A percentile compares a stretch with the other conserved stretches of the same genome.
These are phyloP conservation scores for Yoshiicerus persimilis DNA, from an alignment of 1,140 invertebrate genomes.

Conservation along the genomic window DNA sequence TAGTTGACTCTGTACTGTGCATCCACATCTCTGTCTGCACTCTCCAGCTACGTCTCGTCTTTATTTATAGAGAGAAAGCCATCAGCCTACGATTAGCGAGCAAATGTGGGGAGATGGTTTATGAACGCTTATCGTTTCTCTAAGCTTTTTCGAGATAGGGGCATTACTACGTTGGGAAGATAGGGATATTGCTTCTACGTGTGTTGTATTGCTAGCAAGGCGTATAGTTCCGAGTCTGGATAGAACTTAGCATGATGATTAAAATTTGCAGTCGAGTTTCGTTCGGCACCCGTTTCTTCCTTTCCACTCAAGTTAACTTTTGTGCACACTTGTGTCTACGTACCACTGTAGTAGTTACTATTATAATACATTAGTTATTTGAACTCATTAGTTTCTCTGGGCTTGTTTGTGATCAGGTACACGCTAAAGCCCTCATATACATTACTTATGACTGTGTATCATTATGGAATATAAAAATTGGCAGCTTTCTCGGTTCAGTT, in stretches of 20 bases:
- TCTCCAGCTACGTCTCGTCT: not conserved
- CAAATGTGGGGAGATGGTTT: not conserved
- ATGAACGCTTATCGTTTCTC: not conserved
- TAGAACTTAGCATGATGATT: not conserved
- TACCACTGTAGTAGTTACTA: not conserved
- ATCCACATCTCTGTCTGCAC: not conserved
- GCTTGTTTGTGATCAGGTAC: not conserved
- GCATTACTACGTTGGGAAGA: not conserved
- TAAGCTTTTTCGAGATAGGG: not conserved
- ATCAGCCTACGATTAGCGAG: conserved; percentile 1
- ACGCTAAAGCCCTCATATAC: not conserved
- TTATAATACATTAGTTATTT: not conserved
- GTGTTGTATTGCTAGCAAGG: too few species aligned
- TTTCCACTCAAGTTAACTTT: not conserved
- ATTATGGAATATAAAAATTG: not conserved
- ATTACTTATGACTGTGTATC: not conserved
- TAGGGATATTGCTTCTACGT: too few species aligned
- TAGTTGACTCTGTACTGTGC: not conserved
- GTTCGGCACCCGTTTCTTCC: not conserved
- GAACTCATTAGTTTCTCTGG: not conserved
- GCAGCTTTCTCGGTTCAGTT: not conserved
- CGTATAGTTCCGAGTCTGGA: too few species aligned
- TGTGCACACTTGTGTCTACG: not conserved
- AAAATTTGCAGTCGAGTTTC: not conserved
- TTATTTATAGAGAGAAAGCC: not conserved